Percentiles rank a stretch among this genome's conserved stretches.
These are phyloP conservation scores for Trididemnum miniatum DNA, from an alignment of 23 tunicate genomes.

Conservation along the genomic window DNA sequence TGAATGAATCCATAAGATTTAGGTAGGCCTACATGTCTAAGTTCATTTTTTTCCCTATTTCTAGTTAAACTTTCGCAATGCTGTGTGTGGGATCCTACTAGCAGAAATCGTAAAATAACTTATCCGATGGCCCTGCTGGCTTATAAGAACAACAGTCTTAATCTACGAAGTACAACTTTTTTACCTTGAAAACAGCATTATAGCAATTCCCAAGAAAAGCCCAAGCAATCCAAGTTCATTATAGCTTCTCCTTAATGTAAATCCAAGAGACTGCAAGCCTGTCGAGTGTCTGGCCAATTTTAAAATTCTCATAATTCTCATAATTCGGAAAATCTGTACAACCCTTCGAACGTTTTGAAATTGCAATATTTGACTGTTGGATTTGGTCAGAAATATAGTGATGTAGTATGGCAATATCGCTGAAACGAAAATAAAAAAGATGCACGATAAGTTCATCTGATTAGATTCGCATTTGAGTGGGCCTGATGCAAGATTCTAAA, in stretches of 20 bases:
- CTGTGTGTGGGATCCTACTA: no score
- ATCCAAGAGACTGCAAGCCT: conserved; percentile 95
- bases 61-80: no score
- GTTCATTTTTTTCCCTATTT: no score
- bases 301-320: conserved; percentile 96
- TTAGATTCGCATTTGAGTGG: no score
- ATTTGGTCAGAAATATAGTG: conserved; percentile 86
- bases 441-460: no score
- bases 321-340: conserved; percentile 96
- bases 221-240: conserved; percentile 89
- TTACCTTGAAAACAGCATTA: conserved; percentile 95
- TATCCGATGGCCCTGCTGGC: no score
- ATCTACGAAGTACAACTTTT: background rate
- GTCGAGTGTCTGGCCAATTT: conserved; percentile 98
- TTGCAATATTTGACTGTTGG: conserved; percentile 83
- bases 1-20: no score
- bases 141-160: no score
- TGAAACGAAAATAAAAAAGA: conserved; percentile 42
- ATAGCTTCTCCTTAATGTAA: conserved; percentile 85
- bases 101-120: no score
- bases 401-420: conserved; percentile 98
- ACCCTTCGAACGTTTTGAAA: conserved; percentile 94
- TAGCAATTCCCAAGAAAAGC: conserved; percentile 88
- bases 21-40: no score
- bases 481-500: no score